Evolutionary conservation across 1,140 invertebrate genomes (phyloP).

Genomic region (Eubasilissa regina): DNA sequence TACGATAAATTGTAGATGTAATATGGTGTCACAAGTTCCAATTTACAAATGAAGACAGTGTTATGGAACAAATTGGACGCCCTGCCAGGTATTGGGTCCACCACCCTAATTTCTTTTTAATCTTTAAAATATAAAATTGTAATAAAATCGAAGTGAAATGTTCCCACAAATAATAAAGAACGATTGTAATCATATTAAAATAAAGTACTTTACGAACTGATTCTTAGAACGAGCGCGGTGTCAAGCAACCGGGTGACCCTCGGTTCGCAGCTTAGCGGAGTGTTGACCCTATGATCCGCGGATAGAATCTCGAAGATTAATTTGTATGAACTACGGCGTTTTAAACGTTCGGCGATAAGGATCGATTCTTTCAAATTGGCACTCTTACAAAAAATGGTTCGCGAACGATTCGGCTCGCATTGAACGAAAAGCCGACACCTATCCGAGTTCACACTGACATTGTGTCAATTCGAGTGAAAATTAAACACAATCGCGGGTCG

Average conservation of each 20-base stretch:
- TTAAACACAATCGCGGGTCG: slow-evolving; percentile 1
- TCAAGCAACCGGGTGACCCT: background rate
- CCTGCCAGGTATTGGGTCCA: no score
- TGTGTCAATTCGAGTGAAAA: slow-evolving; percentile 16
- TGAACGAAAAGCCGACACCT: background rate
- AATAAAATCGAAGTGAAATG: no score
- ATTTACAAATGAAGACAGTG: no score
- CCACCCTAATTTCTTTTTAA: no score
- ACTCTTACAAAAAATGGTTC: background rate
- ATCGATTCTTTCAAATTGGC: slow-evolving; percentile 2
- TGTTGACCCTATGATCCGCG: slow-evolving; percentile 5
- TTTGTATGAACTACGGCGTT: background rate
- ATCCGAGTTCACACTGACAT: background rate
- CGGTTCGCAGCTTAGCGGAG: background rate
- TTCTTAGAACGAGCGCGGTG: background rate
- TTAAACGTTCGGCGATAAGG: background rate
- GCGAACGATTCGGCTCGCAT: background rate
- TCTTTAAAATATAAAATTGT: no score
- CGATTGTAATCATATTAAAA: no score
- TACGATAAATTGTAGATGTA: no score
- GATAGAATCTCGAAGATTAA: background rate
- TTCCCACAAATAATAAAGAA: no score
- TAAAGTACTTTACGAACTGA: background rate
- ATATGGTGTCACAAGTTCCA: no score
- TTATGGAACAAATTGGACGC: no score